Conservation (phyloP, 2,888 invertebrate species). For the Drosophila trichaetosa region DNA sequence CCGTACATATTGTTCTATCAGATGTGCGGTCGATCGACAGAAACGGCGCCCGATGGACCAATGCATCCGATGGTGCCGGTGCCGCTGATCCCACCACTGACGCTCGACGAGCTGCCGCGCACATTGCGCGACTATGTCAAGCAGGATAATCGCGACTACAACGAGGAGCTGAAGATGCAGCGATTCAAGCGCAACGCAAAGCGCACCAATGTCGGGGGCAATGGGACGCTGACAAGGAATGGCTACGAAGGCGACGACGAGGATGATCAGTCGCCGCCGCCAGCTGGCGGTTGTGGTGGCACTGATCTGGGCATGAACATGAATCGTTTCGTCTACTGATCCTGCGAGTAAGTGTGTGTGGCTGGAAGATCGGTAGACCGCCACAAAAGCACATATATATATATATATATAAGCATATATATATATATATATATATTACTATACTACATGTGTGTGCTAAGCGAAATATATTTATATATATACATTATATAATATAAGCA, state of each 20-base stretch:
- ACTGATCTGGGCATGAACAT: slow-evolving; percentile 82
- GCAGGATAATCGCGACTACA: slow-evolving; percentile 82
- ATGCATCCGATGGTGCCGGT: slow-evolving; percentile 78
- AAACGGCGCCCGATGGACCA: slow-evolving; percentile 60
- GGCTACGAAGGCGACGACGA: slow-evolving; percentile 77
- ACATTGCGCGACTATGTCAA: slow-evolving; percentile 82
- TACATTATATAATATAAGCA: slow-evolving; percentile 13
- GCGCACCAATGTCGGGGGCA: slow-evolving; percentile 31
- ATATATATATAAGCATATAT: slow-evolving; percentile 14
- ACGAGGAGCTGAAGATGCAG: slow-evolving; percentile 79
- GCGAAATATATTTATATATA: slow-evolving; percentile 29
- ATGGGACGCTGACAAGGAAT: slow-evolving; percentile 45
- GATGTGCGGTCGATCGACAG: slow-evolving; percentile 83
- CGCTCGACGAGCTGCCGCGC: slow-evolving; percentile 82
- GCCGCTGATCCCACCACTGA: slow-evolving; percentile 74
- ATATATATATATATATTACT: slow-evolving; percentile 12
- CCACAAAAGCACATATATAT: slow-evolving; percentile 4
- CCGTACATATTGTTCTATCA: slow-evolving; percentile 94
- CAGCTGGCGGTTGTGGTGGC: slow-evolving; percentile 83
- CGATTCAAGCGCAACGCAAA: slow-evolving; percentile 70
- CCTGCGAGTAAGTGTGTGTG: slow-evolving; percentile 26
- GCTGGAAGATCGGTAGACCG: slow-evolving; percentile 18
- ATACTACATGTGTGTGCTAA: slow-evolving; percentile 12
- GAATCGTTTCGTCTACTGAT: slow-evolving; percentile 84
- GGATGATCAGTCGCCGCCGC: slow-evolving; percentile 83